These are phyloP conservation scores for Zalophus californianus DNA, from an alignment of 2,797 vertebrate genomes.

Conservation along the genomic window DNA sequence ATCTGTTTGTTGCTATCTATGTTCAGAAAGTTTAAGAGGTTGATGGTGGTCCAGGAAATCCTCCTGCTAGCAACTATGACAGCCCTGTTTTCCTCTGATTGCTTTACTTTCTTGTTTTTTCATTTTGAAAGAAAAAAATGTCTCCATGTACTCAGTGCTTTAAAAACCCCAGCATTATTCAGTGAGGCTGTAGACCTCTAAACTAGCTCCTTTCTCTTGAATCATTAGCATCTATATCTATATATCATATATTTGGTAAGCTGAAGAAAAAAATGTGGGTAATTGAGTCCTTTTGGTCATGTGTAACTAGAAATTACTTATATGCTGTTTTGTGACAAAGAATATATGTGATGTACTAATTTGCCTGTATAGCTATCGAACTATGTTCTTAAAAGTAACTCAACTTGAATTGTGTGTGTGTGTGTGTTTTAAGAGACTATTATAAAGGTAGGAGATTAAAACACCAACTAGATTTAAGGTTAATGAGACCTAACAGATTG, in stretches of 20 bases:
- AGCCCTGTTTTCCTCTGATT: neutral
- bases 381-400: neutral
- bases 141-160: neutral
- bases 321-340: neutral
- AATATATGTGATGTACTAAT: neutral
- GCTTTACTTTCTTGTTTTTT: neutral
- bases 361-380: neutral
- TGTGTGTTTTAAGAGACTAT: neutral
- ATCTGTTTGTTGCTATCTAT: slow-evolving; percentile 32
- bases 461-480: neutral
- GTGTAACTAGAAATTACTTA: neutral
- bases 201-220: neutral
- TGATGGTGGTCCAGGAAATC: neutral
- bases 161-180: neutral
- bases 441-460: slow-evolving; percentile 1
- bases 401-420: neutral
- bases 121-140: neutral
- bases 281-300: neutral
- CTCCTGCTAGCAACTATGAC: neutral
- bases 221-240: neutral
- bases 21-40: slow-evolving; percentile 66
- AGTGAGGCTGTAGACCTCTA: neutral
- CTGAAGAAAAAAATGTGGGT: neutral
- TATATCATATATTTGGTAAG: neutral
- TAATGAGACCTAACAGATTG: neutral